Percentiles rank a stretch among this genome's conserved stretches.
phyloP scores from a whole-genome alignment of 2,113 vertebrate genomes.

The Blennius ocellaris region DNA sequence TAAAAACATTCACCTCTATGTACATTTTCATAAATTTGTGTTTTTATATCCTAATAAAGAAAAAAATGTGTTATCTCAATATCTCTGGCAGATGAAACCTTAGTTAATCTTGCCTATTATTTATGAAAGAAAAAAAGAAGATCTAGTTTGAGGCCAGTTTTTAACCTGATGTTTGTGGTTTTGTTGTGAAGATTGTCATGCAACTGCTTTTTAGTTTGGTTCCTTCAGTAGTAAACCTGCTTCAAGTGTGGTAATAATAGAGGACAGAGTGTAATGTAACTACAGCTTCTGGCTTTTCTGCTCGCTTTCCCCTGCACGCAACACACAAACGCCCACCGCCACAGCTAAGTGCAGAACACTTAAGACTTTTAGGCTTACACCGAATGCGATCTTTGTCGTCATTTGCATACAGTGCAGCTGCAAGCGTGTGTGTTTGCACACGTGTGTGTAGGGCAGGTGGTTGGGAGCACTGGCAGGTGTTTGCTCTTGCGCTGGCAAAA shows the following conservation, averaged over 20 bases:
- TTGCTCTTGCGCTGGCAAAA: conserved; percentile 63
- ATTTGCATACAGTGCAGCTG: conserved; percentile 69
- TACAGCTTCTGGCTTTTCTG: conserved; percentile 48
- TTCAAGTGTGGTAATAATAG: conserved; percentile 70
- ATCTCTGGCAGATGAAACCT: background rate
- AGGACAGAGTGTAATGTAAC: conserved; percentile 60
- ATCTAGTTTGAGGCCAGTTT: background rate
- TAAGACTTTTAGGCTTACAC: conserved; percentile 16
- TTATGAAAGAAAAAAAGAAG: too few relatives aligned
- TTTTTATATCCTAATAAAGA: background rate
- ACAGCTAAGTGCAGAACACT: conserved; percentile 39
- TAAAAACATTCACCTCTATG: background rate
- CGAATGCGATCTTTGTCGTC: conserved; percentile 35
- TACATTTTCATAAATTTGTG: background rate
- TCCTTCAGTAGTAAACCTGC: conserved; percentile 59
- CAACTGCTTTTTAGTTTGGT: conserved; percentile 20
- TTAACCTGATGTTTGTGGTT: conserved; percentile 1
- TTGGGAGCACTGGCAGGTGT: conserved; percentile 72
- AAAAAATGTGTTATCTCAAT: too few relatives aligned
- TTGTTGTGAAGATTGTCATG: conserved; percentile 18
- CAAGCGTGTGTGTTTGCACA: conserved; percentile 32
- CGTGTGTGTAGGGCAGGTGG: conserved; percentile 67
- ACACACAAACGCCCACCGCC: conserved; percentile 47
- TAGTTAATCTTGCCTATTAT: background rate
- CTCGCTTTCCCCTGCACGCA: conserved; percentile 50